phyloP scores from a whole-genome alignment of 2,888 invertebrate species.

The Machimus atricapillus region DNA sequence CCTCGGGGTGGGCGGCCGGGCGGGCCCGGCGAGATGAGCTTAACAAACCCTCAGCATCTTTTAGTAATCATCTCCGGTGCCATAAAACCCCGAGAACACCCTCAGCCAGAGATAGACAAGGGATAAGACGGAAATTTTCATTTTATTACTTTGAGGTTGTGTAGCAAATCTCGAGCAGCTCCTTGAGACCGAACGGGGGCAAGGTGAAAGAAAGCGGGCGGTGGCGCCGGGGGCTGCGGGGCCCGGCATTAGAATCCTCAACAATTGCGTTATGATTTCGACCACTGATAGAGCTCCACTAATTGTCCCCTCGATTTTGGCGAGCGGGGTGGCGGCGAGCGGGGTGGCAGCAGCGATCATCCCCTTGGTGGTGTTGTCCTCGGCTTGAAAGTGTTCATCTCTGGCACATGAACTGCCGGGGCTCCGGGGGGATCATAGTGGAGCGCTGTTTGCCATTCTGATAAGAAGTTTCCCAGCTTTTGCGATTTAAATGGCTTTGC shows the following conservation, averaged over 20 bases:
- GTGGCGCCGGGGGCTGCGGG: not conserved
- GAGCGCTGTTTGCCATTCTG: conserved; percentile 34
- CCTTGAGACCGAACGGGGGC: not conserved
- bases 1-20: not conserved
- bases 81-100: conserved; percentile 34
- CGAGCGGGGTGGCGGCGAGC: not conserved
- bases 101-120: conserved; percentile 30
- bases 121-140: conserved; percentile 38
- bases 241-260: not conserved
- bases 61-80: conserved; percentile 37
- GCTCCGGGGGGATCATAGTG: conserved; percentile 19
- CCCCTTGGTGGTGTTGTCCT: not conserved
- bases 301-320: conserved; percentile 23
- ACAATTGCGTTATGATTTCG: conserved; percentile 32
- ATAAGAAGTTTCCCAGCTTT: conserved; percentile 36
- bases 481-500: conserved; percentile 34
- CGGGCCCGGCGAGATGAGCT: conserved; percentile 1
- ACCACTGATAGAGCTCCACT: conserved; percentile 33
- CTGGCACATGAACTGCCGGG: conserved; percentile 3
- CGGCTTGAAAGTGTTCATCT: conserved; percentile 7
- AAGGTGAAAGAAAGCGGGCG: conserved; percentile 3
- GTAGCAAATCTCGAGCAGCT: conserved; percentile 23
- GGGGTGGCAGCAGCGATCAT: not conserved
- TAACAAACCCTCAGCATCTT: conserved; percentile 35
- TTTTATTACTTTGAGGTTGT: conserved; percentile 37